These are phyloP conservation scores for Crocallis elinguaria DNA, from an alignment of 2,888 invertebrate genomes.

Conservation along the genomic window DNA sequence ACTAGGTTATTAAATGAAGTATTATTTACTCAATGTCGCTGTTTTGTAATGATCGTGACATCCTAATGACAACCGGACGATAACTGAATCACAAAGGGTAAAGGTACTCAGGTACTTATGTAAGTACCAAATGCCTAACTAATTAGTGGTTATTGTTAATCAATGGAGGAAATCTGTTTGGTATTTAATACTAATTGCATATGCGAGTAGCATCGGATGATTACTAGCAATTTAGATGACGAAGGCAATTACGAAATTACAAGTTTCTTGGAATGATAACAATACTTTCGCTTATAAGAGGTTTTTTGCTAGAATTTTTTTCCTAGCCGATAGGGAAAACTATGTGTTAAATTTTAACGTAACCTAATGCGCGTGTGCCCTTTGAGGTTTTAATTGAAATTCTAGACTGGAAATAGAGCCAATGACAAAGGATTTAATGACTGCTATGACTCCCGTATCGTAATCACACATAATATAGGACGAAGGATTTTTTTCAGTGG, in stretches of 20 bases:
- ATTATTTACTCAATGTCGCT: not conserved
- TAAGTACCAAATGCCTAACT: slow-evolving; percentile 26
- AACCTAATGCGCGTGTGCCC: not conserved
- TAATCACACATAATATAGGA: no score
- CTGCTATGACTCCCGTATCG: no score
- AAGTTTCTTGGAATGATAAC: slow-evolving; percentile 28
- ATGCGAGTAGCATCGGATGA: slow-evolving; percentile 14
- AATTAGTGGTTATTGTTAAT: slow-evolving; percentile 22
- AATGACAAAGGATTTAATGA: no score
- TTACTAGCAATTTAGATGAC: slow-evolving; percentile 24
- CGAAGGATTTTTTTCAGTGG: no score
- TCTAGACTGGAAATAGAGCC: no score
- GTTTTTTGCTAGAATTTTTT: slow-evolving; percentile 20
- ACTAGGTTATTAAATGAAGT: slow-evolving; percentile 2
- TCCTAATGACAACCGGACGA: slow-evolving; percentile 5
- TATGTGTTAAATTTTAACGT: not conserved
- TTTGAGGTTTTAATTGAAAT: not conserved
- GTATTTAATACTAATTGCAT: slow-evolving; percentile 9
- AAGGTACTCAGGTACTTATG: slow-evolving; percentile 1
- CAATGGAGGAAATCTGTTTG: slow-evolving; percentile 28
- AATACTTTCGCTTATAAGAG: slow-evolving; percentile 22
- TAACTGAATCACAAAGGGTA: slow-evolving; percentile 14
- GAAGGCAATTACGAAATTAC: slow-evolving; percentile 34
- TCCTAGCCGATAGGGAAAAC: slow-evolving; percentile 20
- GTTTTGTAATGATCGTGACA: slow-evolving; percentile 9